phyloP scores from a whole-genome alignment of 1,140 invertebrate genomes.

The Hyposmocoma kahamanoa region DNA sequence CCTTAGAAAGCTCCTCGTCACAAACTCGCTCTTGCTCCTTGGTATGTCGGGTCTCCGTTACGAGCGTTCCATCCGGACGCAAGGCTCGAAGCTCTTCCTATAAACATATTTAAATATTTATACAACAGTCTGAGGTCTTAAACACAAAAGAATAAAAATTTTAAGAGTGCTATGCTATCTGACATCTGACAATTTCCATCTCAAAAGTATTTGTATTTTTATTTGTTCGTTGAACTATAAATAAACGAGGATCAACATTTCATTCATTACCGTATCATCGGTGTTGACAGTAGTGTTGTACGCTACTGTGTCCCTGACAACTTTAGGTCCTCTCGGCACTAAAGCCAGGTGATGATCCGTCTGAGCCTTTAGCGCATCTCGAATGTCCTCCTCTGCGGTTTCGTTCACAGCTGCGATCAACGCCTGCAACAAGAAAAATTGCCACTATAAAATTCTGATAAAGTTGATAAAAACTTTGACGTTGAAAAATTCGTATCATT shows the following conservation, averaged over 20 bases:
- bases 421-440: slow-evolving; percentile 74
- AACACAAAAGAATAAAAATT: no score
- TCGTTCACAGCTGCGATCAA: slow-evolving; percentile 82
- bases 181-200: no score
- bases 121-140: no score
- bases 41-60: slow-evolving; percentile 86
- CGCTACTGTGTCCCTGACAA: slow-evolving; percentile 84
- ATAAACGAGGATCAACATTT: no score
- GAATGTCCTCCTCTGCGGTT: slow-evolving; percentile 79
- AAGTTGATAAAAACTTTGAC: no score
- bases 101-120: no score
- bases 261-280: slow-evolving; percentile 79
- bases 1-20: slow-evolving; percentile 82
- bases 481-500: slow-evolving; percentile 15
- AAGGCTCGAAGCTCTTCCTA: slow-evolving; percentile 76
- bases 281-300: slow-evolving; percentile 88
- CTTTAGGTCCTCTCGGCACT: slow-evolving; percentile 78
- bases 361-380: slow-evolving; percentile 78
- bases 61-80: slow-evolving; percentile 85
- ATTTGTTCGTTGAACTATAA: no score
- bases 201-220: no score
- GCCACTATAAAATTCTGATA: no score
- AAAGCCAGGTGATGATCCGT: slow-evolving; percentile 76
- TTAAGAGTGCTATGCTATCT: no score
- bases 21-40: slow-evolving; percentile 89